Conservation (phyloP, 2,797 vertebrate genomes). For the Cirrhinus molitorella region DNA sequence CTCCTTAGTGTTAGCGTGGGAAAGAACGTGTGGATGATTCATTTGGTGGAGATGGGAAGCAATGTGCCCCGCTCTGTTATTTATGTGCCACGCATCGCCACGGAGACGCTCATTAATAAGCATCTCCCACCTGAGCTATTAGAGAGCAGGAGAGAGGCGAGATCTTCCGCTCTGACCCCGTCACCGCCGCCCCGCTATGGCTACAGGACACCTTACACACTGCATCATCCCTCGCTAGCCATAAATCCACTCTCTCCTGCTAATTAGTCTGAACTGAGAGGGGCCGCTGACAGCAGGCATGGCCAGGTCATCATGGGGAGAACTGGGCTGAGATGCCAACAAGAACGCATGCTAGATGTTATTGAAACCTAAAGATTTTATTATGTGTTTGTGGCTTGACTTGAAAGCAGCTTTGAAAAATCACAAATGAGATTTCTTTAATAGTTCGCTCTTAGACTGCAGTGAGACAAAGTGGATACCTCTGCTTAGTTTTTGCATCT, state of each 20-base stretch:
- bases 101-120: constrained; percentile 80
- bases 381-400: background rate
- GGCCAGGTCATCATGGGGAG: background rate
- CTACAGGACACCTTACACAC: constrained; percentile 58
- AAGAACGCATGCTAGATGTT: constrained; percentile 17
- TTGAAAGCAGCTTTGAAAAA: background rate
- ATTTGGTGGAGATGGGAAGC: constrained; percentile 58
- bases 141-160: constrained; percentile 64
- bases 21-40: constrained; percentile 57
- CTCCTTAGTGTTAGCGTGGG: constrained; percentile 37
- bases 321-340: constrained; percentile 16
- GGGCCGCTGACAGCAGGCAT: constrained; percentile 40
- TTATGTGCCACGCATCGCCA: constrained; percentile 81
- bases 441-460: too few relatives aligned
- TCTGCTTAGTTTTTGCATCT: too few relatives aligned
- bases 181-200: constrained; percentile 36
- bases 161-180: constrained; percentile 58
- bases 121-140: constrained; percentile 69
- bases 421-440: background rate
- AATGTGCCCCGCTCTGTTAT: constrained; percentile 69
- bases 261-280: constrained; percentile 58
- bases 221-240: constrained; percentile 57
- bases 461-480: too few relatives aligned
- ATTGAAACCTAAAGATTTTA: background rate
- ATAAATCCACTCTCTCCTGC: constrained; percentile 54